Evolutionary conservation across 2,113 vertebrate genomes (phyloP).

Genomic region (Cricetomys ansorgei): DNA sequence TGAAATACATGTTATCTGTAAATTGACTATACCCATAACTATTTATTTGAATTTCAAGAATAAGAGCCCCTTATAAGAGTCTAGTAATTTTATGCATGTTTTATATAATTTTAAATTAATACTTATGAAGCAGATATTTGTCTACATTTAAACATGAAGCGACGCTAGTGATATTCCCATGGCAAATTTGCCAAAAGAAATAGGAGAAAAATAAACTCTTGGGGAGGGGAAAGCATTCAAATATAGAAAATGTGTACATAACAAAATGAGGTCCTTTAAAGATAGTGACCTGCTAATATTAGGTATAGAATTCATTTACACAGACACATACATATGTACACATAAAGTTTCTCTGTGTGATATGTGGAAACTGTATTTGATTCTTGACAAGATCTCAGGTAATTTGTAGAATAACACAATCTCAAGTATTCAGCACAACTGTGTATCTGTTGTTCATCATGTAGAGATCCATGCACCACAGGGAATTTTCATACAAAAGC

Average conservation of each 20-base stretch:
- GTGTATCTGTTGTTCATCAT: not conserved
- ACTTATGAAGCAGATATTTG: not conserved
- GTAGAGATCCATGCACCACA: rapidly evolving
- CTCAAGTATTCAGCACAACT: not conserved
- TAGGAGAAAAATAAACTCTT: not conserved
- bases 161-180: not conserved
- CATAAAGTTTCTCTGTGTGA: not conserved
- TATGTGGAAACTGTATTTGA: not conserved
- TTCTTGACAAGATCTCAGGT: not conserved
- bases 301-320: not conserved
- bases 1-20: not conserved
- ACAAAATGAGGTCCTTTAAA: not conserved
- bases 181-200: not conserved
- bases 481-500: rapidly evolving
- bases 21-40: not conserved
- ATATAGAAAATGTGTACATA: not conserved
- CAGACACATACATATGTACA: not conserved
- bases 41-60: slow-evolving; percentile 6
- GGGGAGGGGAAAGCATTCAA: not conserved
- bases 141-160: not conserved
- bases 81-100: not conserved
- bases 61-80: not conserved
- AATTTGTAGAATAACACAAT: not conserved
- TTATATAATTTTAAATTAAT: not conserved
- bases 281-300: not conserved